Evolutionary conservation across 1,140 invertebrate species (phyloP), one percentile per base, ranked within the genome.

Genomic region (Drosophila arawakana): DNA sequence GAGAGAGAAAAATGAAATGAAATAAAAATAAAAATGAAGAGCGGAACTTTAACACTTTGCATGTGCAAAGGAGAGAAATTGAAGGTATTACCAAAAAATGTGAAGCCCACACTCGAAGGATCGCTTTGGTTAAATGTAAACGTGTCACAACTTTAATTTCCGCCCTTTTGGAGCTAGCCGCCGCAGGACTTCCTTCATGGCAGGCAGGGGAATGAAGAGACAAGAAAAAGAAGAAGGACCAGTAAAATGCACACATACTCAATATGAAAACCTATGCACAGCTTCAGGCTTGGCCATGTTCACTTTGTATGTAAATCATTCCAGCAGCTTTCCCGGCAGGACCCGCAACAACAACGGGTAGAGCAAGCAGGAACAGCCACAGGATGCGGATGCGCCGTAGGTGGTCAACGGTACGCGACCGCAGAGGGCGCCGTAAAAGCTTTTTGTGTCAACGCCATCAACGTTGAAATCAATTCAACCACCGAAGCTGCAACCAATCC

Each of bases 361-460:
- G 71, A 44, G 15, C 18, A 21, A 43, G 15, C 57, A 71, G 67
- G 8, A 43, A 57, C 73, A 67, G 76, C 78, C 62, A 66, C 78
- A 85, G 77, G 70, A 76, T 61, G 57, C 89, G 72, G 80, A 83
- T 83, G 82, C 88, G 80, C 88, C 76, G 82, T 90, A 90, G 88
- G 88, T 90, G 88, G 88, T 85, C 88, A 78, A 84, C 77, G 78
- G 74, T 80, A 75, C 76, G 84, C 84, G 84, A 89, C 84, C 84
- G 80, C 84, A 89, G 84, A 89, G 84, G 88, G 82, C 78, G 82
- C 82, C 63, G 82, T 83, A 86, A 90, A 90, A 90, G 86, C 86
- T 90, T 90, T 89, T 90, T 90, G 88, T 90, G 88, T 90, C 88
- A 90, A 90, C 82, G 81, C 88, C 88, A 90, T 90, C 86, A 90